Conservation (phyloP, 2,888 invertebrate species). For the Heliothis peltigera region DNA sequence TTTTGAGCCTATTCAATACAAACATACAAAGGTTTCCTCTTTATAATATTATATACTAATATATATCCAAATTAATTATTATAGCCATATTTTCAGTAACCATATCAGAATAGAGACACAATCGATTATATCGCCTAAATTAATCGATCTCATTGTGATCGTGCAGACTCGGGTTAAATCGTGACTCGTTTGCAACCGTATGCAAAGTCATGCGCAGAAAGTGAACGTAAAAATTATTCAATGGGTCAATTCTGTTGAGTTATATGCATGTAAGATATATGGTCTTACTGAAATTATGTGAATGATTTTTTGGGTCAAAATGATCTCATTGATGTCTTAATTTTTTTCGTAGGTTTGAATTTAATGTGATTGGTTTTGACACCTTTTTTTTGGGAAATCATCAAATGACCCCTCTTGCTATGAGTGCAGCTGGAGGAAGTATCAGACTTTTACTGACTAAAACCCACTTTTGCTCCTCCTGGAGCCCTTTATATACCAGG, state of each 20-base stretch:
- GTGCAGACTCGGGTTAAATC: constrained; percentile 44
- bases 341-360: not conserved
- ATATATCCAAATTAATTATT: constrained; percentile 4
- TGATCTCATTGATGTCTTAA: not conserved
- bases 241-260: constrained; percentile 39
- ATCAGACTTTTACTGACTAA: too few relatives aligned
- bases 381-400: too few relatives aligned
- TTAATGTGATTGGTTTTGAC: too few relatives aligned
- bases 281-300: constrained; percentile 17
- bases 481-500: too few relatives aligned
- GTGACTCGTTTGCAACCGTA: constrained; percentile 49
- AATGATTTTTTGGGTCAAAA: constrained; percentile 5
- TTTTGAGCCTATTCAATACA: too few relatives aligned
- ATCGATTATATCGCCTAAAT: constrained; percentile 49
- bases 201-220: constrained; percentile 48
- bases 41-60: not conserved
- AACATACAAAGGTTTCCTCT: too few relatives aligned
- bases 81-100: constrained; percentile 6
- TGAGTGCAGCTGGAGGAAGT: too few relatives aligned
- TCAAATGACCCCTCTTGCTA: too few relatives aligned
- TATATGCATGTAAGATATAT: constrained; percentile 32
- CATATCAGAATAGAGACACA: constrained; percentile 24
- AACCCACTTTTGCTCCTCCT: too few relatives aligned
- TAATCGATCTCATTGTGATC: constrained; percentile 49
- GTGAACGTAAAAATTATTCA: constrained; percentile 58